Evolutionary conservation across 2,797 vertebrate genomes (phyloP), one percentile per base, ranked within the genome.

Genomic region (Ceryle rudis): DNA sequence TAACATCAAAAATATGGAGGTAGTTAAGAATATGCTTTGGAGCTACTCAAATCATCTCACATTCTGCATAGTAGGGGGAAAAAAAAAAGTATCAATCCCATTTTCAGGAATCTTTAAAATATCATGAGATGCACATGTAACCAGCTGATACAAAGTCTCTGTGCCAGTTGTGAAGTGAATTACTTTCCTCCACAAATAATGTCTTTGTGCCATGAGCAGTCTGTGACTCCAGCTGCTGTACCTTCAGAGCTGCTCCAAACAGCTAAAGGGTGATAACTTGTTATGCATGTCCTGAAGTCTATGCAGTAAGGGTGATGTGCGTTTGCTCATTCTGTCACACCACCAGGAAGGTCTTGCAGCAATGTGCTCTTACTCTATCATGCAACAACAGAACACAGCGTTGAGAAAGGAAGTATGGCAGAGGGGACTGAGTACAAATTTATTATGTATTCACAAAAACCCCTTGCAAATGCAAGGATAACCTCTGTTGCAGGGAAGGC

Each of bases 1-100:
- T 74, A 80, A 44, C 29, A 67, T 15, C 0, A 0, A 57, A 91
- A 87, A 37, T 39, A 42, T 0, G 3, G 54, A 81, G 33, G 1
- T 66, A 31, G 18, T 83, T 83, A 57, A 70, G 22, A 69, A 11
- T 13, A 54, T 15, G 2, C 21, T 84, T 86, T 60, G 39, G 23
- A 19, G 10, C 26, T 75, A 19, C 20, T 35, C 39, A 65, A 87
- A 46, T 85, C 41, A 55, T n/a, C 21, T 83, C 62, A 44, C 8
- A 15, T 64, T 79, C 67, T 64, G 11, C 31, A 49, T 2, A 39
- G 37, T 46, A 52, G 67, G 93, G 62, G 7, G 62, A 49, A 79
- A 73, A 22, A 22, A 71, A 39, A 52, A 61, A 54, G 4, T 7
- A 69, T 67, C 31, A 9, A 19, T 65, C 41, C 16, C 6, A 11